Conservation (phyloP, 2,797 vertebrate genomes). For the Tinamus major region DNA sequence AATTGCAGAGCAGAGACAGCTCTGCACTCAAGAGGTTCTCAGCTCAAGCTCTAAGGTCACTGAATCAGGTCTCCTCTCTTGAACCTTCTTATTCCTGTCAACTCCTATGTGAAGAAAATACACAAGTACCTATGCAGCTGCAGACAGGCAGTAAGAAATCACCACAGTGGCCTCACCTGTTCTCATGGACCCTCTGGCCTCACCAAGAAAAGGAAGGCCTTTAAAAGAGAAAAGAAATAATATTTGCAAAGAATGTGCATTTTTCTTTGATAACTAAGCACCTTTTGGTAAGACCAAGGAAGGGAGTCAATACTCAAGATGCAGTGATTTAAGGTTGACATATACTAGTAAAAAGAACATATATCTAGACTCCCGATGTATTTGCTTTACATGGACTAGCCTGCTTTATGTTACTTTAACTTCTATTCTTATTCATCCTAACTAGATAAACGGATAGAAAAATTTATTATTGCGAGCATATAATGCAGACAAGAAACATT, state of each 20-base stretch:
- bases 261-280: background rate
- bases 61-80: background rate
- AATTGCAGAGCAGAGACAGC: background rate
- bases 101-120: background rate
- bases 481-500: background rate
- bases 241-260: background rate
- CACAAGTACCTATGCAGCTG: background rate
- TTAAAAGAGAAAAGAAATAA: background rate
- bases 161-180: background rate
- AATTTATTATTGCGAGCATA: background rate
- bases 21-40: background rate
- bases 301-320: background rate
- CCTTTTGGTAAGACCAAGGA: background rate
- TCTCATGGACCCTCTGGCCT: background rate
- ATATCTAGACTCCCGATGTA: accelerated
- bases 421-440: background rate
- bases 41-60: background rate
- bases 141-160: background rate
- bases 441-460: background rate
- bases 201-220: background rate
- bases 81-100: background rate
- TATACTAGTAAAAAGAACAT: background rate
- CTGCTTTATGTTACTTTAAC: background rate
- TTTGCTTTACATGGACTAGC: background rate
- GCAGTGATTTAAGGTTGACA: background rate